phyloP scores from a whole-genome alignment of 2,113 vertebrate species.

The Reinhardtius hippoglossoides region DNA sequence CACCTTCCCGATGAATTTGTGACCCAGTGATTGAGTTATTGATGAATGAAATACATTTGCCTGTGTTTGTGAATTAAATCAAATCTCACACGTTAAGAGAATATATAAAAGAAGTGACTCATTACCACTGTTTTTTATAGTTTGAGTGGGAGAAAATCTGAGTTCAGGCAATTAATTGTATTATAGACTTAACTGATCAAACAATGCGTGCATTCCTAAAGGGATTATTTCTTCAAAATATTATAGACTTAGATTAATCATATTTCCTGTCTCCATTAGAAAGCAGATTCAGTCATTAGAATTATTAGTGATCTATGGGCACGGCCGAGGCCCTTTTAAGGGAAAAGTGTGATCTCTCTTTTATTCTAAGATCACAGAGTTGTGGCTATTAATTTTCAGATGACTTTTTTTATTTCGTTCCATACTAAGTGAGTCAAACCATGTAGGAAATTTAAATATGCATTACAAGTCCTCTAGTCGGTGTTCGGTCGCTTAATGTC shows the following conservation, averaged over 20 bases:
- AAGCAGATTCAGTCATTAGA: conserved; percentile 56
- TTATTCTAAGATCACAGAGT: conserved; percentile 67
- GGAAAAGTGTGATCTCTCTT: conserved; percentile 65
- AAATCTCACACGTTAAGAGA: conserved; percentile 12
- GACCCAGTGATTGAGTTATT: not conserved
- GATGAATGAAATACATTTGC: not conserved
- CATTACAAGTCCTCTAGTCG: conserved; percentile 38
- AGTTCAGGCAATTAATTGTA: conserved; percentile 21
- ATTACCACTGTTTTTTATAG: not conserved
- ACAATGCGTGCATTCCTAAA: conserved; percentile 37
- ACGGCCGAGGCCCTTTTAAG: conserved; percentile 53
- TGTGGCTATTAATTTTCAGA: conserved; percentile 63
- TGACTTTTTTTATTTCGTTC: conserved; percentile 57
- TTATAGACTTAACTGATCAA: conserved; percentile 41
- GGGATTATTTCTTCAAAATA: conserved; percentile 42
- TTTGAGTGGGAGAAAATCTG: conserved; percentile 12
- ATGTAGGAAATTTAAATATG: conserved; percentile 48
- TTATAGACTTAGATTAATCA: conserved; percentile 39
- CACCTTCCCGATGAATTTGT: not conserved
- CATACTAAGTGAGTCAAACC: conserved; percentile 40
- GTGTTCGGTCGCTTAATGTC: conserved; percentile 45
- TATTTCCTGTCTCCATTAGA: conserved; percentile 46
- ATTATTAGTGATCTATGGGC: conserved; percentile 61
- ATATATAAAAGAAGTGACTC: conserved; percentile 4
- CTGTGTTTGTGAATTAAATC: conserved; percentile 5